A percentile compares a stretch with the other conserved stretches of the same genome.
Evolutionary conservation across 2,797 vertebrate species (phyloP).

Genomic region (Danio albolineatus): DNA sequence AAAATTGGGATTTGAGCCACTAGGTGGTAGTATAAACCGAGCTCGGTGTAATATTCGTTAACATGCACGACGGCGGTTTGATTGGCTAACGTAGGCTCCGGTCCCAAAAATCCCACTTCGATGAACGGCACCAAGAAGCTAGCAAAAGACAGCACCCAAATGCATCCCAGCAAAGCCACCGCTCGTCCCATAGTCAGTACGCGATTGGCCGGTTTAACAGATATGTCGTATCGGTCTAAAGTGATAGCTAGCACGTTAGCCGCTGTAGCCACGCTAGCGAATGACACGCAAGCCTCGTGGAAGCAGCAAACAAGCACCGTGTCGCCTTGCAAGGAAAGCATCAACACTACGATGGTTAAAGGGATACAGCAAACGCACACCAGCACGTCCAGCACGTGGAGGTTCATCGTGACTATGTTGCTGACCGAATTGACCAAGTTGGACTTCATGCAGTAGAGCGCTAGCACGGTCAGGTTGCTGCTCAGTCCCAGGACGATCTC

Average conservation of each 20-base stretch:
- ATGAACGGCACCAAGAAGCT: slow-evolving; percentile 95
- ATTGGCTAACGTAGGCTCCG: slow-evolving; percentile 72
- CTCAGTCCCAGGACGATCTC: slow-evolving; percentile 95
- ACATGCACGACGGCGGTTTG: slow-evolving; percentile 84
- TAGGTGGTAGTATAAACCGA: slow-evolving; percentile 96
- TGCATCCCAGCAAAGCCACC: slow-evolving; percentile 86
- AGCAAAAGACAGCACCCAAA: slow-evolving; percentile 92
- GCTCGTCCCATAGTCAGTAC: slow-evolving; percentile 93
- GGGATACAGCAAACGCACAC: slow-evolving; percentile 96
- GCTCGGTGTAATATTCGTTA: slow-evolving; percentile 92
- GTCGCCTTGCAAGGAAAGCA: slow-evolving; percentile 88
- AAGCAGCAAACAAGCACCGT: slow-evolving; percentile 91
- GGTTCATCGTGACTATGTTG: slow-evolving; percentile 97
- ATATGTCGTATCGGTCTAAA: slow-evolving; percentile 94
- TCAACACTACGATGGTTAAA: slow-evolving; percentile 89
- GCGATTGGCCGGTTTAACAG: slow-evolving; percentile 92
- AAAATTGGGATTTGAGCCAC: slow-evolving; percentile 98
- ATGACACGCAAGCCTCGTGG: slow-evolving; percentile 95
- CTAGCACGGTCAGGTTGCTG: slow-evolving; percentile 94
- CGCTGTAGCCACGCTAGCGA: slow-evolving; percentile 92
- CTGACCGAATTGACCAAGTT: slow-evolving; percentile 96
- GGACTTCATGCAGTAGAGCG: slow-evolving; percentile 97
- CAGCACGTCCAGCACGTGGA: slow-evolving; percentile 94
- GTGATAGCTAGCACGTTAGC: slow-evolving; percentile 95
- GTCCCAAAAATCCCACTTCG: slow-evolving; percentile 91